These are phyloP conservation scores for Tachysurus fulvidraco DNA, from an alignment of 2,113 vertebrate genomes.

Conservation along the genomic window DNA sequence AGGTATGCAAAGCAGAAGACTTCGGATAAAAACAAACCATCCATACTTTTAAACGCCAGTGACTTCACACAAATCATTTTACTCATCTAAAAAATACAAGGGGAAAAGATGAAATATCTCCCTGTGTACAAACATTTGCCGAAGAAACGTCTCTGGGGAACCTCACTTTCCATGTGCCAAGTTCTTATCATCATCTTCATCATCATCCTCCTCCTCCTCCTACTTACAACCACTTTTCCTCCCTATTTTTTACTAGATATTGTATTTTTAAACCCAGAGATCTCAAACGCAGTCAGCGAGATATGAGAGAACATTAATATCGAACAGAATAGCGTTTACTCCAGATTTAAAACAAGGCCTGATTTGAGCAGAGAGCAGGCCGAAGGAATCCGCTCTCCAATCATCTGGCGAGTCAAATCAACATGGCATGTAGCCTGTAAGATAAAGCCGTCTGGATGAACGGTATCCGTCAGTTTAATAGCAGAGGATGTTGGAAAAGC, in stretches of 20 bases:
- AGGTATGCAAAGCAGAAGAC: neutral
- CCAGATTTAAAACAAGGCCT: neutral
- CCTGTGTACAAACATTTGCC: neutral
- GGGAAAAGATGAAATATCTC: neutral
- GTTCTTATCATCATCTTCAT: neutral
- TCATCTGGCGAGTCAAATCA: neutral
- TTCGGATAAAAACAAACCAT: neutral
- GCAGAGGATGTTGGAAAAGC: neutral
- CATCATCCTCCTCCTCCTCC: neutral
- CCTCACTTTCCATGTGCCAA: neutral
- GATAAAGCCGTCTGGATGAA: neutral
- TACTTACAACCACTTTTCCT: neutral
- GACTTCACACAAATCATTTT: neutral
- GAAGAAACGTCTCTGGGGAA: neutral
- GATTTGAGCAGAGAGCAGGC: neutral
- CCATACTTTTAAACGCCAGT: neutral
- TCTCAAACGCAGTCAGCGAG: neutral
- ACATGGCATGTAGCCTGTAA: neutral
- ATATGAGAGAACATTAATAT: neutral
- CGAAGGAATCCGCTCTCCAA: conserved; percentile 7
- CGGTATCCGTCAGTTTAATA: neutral
- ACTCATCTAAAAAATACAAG: no score
- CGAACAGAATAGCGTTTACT: neutral
- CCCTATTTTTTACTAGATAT: neutral
- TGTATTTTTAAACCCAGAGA: neutral